Evolutionary conservation across 2,888 invertebrate species (phyloP).

Genomic region (Creontiades dilutus): DNA sequence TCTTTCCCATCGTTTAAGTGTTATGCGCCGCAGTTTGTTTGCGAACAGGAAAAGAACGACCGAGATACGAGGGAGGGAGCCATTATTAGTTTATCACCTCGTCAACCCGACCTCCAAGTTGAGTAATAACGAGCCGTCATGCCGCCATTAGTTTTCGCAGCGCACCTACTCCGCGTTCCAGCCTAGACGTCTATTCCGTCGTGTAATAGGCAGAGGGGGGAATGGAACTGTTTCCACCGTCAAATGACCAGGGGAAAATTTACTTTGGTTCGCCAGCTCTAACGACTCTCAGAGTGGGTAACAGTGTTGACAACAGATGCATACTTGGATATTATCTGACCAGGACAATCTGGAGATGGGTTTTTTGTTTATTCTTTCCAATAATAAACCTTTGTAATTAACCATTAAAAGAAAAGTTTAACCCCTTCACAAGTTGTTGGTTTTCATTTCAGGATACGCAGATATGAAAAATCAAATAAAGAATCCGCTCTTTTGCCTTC

Average conservation of each 20-base stretch:
- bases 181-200: background rate
- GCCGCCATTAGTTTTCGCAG: background rate
- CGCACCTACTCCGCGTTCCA: background rate
- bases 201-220: background rate
- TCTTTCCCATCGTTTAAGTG: conserved; percentile 10
- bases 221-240: background rate
- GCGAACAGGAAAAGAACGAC: background rate
- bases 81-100: conserved; percentile 39
- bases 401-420: no score
- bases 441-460: no score
- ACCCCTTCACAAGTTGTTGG: no score
- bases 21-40: conserved; percentile 2
- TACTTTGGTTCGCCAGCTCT: background rate
- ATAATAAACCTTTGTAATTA: no score
- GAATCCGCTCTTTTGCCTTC: no score
- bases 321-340: no score
- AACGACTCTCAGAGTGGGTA: background rate
- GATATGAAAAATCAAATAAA: no score
- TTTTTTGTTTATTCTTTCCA: no score
- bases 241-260: background rate
- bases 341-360: no score
- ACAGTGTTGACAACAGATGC: no score
- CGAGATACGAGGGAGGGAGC: background rate
- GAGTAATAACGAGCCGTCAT: conserved; percentile 22
- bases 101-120: conserved; percentile 8